A percentile compares a stretch with the other conserved stretches of the same genome.
phyloP scores from a whole-genome alignment of 2,113 vertebrate species.

The Willisornis vidua region DNA sequence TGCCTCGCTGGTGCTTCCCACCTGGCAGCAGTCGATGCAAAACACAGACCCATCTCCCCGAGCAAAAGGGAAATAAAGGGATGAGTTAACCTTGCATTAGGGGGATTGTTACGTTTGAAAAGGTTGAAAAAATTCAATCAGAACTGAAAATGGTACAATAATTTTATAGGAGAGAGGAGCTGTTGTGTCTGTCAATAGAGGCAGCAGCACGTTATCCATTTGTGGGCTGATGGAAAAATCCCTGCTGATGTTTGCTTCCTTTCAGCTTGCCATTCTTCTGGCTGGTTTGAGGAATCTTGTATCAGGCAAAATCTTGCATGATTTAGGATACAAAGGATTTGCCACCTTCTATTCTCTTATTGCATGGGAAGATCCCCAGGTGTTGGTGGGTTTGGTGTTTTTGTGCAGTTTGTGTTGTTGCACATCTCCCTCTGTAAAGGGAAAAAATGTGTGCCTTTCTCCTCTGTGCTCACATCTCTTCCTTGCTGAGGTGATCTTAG shows the following conservation, averaged over 20 bases:
- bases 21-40: not conserved
- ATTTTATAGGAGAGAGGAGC: not conserved
- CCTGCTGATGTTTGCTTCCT: not conserved
- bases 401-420: not conserved
- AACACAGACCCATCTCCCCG: not conserved
- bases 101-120: not conserved
- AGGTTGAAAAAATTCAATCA: not conserved
- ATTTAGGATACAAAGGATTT: not conserved
- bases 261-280: not conserved
- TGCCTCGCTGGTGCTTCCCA: not conserved
- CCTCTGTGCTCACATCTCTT: not conserved
- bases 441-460: not conserved
- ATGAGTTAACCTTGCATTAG: slow-evolving; percentile 40
- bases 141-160: not conserved
- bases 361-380: not conserved
- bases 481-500: not conserved
- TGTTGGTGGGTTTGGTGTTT: not conserved
- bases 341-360: not conserved
- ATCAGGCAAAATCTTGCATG: not conserved
- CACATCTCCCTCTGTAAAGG: not conserved
- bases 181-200: not conserved
- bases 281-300: not conserved
- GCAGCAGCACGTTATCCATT: rapidly evolving
- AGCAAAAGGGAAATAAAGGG: not conserved
- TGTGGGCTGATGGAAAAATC: not conserved